A percentile compares a stretch with the other conserved stretches of the same genome.
phyloP scores from a whole-genome alignment of 2,888 invertebrate genomes.

The Ischnura elegans region DNA sequence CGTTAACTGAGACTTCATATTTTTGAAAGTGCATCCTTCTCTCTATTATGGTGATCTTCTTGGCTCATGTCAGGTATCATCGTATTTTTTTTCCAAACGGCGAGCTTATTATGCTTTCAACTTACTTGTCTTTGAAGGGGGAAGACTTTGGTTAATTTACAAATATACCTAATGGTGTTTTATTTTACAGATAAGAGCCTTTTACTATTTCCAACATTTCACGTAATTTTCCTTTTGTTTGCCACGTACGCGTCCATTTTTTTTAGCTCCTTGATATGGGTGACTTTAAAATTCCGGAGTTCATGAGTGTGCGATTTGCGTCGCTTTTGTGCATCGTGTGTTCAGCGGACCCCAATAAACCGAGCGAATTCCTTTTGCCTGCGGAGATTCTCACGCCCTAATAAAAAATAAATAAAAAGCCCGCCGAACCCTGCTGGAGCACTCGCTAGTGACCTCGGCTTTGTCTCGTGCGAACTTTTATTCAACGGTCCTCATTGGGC shows the following conservation, averaged over 20 bases:
- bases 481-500: background rate
- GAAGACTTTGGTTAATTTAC: too few relatives aligned
- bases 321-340: background rate
- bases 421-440: background rate
- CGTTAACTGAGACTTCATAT: too few relatives aligned
- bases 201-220: background rate
- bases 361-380: constrained; percentile 32
- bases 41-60: too few relatives aligned
- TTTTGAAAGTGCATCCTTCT: too few relatives aligned
- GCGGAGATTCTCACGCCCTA: constrained; percentile 16
- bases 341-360: background rate
- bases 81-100: too few relatives aligned
- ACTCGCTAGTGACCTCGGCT: background rate
- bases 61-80: too few relatives aligned
- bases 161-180: too few relatives aligned
- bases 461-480: background rate
- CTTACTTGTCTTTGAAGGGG: too few relatives aligned
- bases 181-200: too few relatives aligned
- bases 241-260: background rate
- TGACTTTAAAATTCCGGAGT: background rate
- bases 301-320: background rate
- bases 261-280: background rate
- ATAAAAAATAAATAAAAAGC: background rate
- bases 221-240: background rate
- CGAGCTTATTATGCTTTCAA: too few relatives aligned